Conservation (phyloP, 2,797 vertebrate genomes). For the Zonotrichia albicollis region DNA sequence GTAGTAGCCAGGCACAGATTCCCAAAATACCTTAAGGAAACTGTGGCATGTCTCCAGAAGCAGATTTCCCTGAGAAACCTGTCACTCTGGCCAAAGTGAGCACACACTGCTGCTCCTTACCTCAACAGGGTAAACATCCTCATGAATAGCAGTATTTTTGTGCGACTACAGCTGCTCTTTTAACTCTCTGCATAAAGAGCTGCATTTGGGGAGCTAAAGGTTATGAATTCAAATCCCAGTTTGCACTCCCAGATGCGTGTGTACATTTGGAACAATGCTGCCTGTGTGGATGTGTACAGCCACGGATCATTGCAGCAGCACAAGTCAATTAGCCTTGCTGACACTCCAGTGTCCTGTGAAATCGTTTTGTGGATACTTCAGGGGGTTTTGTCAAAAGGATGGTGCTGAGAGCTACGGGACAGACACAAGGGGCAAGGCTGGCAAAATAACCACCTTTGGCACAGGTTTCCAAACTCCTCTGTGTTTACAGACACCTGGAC, state of each 20-base stretch:
- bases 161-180: slow-evolving; percentile 4
- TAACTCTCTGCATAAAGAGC: background rate
- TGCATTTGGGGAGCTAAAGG: slow-evolving; percentile 12
- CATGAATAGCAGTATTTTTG: background rate
- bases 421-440: background rate
- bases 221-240: slow-evolving; percentile 34
- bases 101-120: background rate
- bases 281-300: background rate
- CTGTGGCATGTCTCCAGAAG: background rate
- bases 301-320: slow-evolving; percentile 35
- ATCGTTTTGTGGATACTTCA: slow-evolving; percentile 55
- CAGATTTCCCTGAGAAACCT: background rate
- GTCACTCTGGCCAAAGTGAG: background rate
- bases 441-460: slow-evolving; percentile 38
- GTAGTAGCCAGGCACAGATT: background rate
- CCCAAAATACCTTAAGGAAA: background rate
- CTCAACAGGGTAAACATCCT: background rate
- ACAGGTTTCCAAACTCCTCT: background rate
- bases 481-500: slow-evolving; percentile 22
- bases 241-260: background rate
- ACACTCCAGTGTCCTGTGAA: background rate
- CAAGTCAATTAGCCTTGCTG: slow-evolving; percentile 65
- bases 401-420: background rate
- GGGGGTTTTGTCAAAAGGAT: slow-evolving; percentile 11
- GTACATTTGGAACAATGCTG: slow-evolving; percentile 19